A percentile compares a stretch with the other conserved stretches of the same genome.
phyloP scores from a whole-genome alignment of 2,113 vertebrate genomes.

The Daubentonia madagascariensis region DNA sequence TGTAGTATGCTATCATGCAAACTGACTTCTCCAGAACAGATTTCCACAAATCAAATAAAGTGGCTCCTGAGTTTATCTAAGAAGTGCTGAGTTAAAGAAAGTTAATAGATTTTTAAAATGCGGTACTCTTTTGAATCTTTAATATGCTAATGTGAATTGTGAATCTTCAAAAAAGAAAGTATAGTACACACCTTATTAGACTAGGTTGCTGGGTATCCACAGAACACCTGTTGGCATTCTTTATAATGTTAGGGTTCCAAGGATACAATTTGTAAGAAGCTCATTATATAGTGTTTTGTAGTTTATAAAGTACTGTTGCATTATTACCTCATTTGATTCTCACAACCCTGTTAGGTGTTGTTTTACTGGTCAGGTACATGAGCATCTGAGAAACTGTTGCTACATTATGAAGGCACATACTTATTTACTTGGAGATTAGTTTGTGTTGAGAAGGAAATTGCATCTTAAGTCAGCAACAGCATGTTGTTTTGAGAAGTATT shows the following conservation, averaged over 20 bases:
- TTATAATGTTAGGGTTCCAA: neutral
- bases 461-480: neutral
- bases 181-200: neutral
- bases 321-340: neutral
- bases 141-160: neutral
- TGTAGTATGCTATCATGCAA: neutral
- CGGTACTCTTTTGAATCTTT: neutral
- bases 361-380: neutral
- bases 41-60: neutral
- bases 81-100: neutral
- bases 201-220: neutral
- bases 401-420: neutral
- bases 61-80: neutral
- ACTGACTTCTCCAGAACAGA: neutral
- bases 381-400: neutral
- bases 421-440: neutral
- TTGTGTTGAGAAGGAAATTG: conserved; percentile 13
- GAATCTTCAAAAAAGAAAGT: neutral
- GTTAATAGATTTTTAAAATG: neutral
- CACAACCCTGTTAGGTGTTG: neutral
- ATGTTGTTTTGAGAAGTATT: conserved; percentile 27
- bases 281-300: neutral
- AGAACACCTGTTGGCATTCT: neutral
- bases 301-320: neutral
- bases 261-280: neutral